Base-by-base conservation (phyloP, 2,113 vertebrate species). In the Bolborhynchus lineola region DNA sequence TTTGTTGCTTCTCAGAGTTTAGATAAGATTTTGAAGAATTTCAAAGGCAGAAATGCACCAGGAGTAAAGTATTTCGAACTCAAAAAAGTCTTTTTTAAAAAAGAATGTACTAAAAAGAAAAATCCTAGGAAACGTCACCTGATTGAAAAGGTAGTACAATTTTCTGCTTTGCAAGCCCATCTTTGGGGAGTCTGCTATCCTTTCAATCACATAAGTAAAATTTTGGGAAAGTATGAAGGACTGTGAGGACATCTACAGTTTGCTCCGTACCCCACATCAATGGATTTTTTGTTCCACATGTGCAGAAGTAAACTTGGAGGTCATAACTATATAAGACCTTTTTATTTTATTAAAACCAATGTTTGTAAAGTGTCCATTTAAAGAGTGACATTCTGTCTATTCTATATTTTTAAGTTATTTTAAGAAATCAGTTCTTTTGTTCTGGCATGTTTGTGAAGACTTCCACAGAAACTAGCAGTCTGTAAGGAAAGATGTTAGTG, bases 51-150 rank as follows among this genome's bases (percentile, higher is more conserved):
- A 83, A 93, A 81, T 20, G 23, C 9, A 68, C 5, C 23, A 82
- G 33, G 0, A 0, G 31, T 11, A 37, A 16, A 4, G 1, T 42
- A 47, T 85, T 91, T 59, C 33, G 47, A 69, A 65, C 10, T n/a
- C 14, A 39, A 79, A 42, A 81, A 31, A 29, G 8, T 19, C 0
- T 76, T 63, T 31, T 10, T 26, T 28, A 87, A 62, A 78, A 64
- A 21, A 21, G 11, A 59, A 57, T 25, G 2, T 39, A 11, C 6
- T 84, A 31, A 83, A 31, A 64, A 82, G 33, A 13, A 82, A 92
- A 82, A 78, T 92, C 7, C 20, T 62, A 62, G 24, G 39, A 75
- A 82, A 94, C 72, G 3, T 2, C 5, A 46, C 9, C 31, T 65
- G 11, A 57, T 86, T 60, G 44, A 75, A 69, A 7, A 28, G 11